phyloP scores from a whole-genome alignment of 1,140 invertebrate genomes.

The Leptestheria dahalacensis region DNA sequence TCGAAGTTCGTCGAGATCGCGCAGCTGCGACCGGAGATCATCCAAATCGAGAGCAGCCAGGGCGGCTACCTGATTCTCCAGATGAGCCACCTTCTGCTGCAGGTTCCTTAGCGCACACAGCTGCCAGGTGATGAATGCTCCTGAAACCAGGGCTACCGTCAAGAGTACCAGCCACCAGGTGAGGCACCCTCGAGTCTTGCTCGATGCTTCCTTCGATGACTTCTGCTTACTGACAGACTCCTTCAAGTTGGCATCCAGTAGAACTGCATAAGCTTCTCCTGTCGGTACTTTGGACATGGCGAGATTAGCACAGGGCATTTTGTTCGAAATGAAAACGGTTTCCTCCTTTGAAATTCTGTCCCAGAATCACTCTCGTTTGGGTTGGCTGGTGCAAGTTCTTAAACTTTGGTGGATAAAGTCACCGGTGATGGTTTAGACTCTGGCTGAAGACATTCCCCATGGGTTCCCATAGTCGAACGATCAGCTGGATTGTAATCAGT shows the following conservation, averaged over 20 bases:
- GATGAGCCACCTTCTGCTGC: conserved; percentile 5
- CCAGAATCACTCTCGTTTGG: too few relatives aligned
- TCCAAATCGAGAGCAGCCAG: conserved; percentile 8
- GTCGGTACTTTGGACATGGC: neutral
- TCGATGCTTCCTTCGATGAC: too few relatives aligned
- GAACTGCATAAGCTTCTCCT: neutral
- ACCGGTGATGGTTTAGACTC: too few relatives aligned
- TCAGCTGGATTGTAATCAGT: too few relatives aligned
- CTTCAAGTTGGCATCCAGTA: neutral
- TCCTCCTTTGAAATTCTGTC: too few relatives aligned
- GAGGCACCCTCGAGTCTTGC: neutral
- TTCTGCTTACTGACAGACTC: neutral
- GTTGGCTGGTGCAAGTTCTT: too few relatives aligned
- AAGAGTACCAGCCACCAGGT: conserved; percentile 3
- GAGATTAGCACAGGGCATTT: neutral
- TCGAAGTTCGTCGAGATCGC: conserved; percentile 7
- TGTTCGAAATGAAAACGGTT: neutral
- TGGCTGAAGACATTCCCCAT: too few relatives aligned
- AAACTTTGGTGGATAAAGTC: too few relatives aligned
- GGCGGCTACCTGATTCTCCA: conserved; percentile 5
- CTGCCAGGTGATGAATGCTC: conserved; percentile 3
- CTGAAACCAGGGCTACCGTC: neutral
- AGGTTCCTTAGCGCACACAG: conserved; percentile 6
- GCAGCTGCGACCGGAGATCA: conserved; percentile 9
- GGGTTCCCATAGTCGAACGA: too few relatives aligned